These are phyloP conservation scores for Jordanella pulchra DNA, from an alignment of 2,797 vertebrate species.

Conservation along the genomic window DNA sequence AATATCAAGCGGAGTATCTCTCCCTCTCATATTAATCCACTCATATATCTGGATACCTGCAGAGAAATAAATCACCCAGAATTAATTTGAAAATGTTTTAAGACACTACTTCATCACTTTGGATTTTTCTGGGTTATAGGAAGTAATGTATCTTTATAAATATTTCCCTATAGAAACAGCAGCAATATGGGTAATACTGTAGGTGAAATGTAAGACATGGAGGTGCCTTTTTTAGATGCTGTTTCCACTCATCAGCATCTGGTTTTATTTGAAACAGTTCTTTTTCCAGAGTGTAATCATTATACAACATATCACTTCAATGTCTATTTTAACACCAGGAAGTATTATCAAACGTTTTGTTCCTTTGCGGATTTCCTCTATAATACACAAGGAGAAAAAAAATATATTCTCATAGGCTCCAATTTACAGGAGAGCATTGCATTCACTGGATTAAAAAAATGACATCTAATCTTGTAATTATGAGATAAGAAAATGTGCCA, in stretches of 20 bases:
- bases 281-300: background rate
- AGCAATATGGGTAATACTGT: background rate
- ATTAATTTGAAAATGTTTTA: background rate
- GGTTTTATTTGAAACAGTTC: background rate
- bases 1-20: constrained; percentile 55
- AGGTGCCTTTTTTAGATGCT: background rate
- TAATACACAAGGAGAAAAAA: too few species aligned
- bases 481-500: too few species aligned
- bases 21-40: constrained; percentile 26
- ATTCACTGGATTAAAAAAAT: too few species aligned
- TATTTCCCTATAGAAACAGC: background rate
- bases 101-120: background rate
- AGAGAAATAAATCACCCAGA: background rate
- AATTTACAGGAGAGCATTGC: too few species aligned
- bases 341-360: background rate
- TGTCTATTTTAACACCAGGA: too few species aligned
- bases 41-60: background rate
- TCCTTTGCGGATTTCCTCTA: background rate
- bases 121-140: background rate
- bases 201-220: background rate
- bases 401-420: too few species aligned
- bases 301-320: background rate
- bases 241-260: background rate
- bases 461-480: too few species aligned
- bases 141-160: background rate